Conservation (phyloP, 1,140 invertebrate species). For the Macrostomum lignano region DNA sequence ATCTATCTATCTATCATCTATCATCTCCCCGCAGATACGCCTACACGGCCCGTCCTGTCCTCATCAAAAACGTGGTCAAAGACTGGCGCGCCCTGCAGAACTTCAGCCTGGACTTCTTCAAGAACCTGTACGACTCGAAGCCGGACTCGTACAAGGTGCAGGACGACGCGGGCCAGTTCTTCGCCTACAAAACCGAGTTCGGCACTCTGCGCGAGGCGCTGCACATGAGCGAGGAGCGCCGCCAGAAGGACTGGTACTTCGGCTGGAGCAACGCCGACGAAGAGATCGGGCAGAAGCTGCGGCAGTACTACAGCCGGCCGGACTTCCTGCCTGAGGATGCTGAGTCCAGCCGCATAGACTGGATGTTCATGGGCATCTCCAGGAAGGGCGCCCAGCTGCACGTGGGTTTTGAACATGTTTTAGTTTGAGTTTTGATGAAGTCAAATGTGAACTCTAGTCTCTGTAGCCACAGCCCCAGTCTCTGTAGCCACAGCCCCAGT, state of each 20-base stretch:
- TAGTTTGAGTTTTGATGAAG: too few relatives aligned
- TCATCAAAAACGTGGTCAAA: slow-evolving; percentile 46
- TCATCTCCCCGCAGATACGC: slow-evolving; percentile 37
- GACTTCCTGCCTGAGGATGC: slow-evolving; percentile 55
- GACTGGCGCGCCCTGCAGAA: slow-evolving; percentile 44
- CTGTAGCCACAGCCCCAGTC: too few relatives aligned
- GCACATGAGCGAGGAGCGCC: slow-evolving; percentile 35
- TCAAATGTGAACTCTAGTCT: too few relatives aligned
- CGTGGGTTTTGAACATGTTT: too few relatives aligned
- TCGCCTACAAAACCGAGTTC: slow-evolving; percentile 63
- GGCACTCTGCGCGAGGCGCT: slow-evolving; percentile 43
- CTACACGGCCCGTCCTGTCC: slow-evolving; percentile 44
- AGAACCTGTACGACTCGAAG: slow-evolving; percentile 37
- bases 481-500: too few relatives aligned
- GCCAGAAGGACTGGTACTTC: slow-evolving; percentile 51
- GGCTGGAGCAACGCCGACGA: slow-evolving; percentile 75
- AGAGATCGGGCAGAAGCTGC: slow-evolving; percentile 38
- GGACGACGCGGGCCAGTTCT: slow-evolving; percentile 39
- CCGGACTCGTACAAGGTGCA: too few relatives aligned
- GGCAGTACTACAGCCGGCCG: slow-evolving; percentile 46
- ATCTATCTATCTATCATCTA: too few relatives aligned
- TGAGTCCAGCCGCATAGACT: slow-evolving; percentile 52
- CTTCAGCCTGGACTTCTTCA: slow-evolving; percentile 51
- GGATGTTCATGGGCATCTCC: slow-evolving; percentile 73
- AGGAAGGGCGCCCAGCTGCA: slow-evolving; percentile 68